Evolutionary conservation across 2,888 invertebrate genomes (phyloP).

Genomic region (Bibio marci): DNA sequence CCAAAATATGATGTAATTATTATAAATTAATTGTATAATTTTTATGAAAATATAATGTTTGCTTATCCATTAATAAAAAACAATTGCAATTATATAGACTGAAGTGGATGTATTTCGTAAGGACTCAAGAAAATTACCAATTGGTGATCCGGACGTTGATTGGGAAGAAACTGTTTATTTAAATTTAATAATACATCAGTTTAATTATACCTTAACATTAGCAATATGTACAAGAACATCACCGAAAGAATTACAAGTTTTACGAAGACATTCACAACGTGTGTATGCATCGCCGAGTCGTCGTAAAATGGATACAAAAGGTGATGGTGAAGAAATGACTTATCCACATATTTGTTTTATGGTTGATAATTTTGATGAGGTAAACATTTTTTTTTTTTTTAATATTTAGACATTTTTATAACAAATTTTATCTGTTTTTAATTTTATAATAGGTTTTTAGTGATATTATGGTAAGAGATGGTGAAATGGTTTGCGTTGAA

Average conservation of each 20-base stretch:
- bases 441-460: conserved; percentile 65
- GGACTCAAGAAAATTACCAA: conserved; percentile 90
- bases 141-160: conserved; percentile 89
- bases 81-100: conserved; percentile 40
- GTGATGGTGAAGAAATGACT: conserved; percentile 95
- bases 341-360: conserved; percentile 99
- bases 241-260: conserved; percentile 91
- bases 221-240: conserved; percentile 96
- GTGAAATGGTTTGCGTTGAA: conserved; percentile 98
- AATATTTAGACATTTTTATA: too few relatives aligned
- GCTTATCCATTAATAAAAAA: background rate
- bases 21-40: conserved; percentile 7
- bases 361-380: conserved; percentile 98
- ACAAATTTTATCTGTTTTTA: too few relatives aligned
- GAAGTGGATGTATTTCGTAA: conserved; percentile 95
- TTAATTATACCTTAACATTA: conserved; percentile 92
- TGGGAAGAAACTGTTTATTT: conserved; percentile 99
- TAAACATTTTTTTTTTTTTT: conserved; percentile 18
- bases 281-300: conserved; percentile 97
- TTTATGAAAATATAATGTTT: background rate
- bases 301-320: conserved; percentile 94
- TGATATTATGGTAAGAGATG: conserved; percentile 92
- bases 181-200: conserved; percentile 94
- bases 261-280: conserved; percentile 78
- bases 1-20: conserved; percentile 72